A percentile compares a stretch with the other conserved stretches of the same genome.
phyloP scores from a whole-genome alignment of 2,113 vertebrate genomes.

The Lasiurus borealis region DNA sequence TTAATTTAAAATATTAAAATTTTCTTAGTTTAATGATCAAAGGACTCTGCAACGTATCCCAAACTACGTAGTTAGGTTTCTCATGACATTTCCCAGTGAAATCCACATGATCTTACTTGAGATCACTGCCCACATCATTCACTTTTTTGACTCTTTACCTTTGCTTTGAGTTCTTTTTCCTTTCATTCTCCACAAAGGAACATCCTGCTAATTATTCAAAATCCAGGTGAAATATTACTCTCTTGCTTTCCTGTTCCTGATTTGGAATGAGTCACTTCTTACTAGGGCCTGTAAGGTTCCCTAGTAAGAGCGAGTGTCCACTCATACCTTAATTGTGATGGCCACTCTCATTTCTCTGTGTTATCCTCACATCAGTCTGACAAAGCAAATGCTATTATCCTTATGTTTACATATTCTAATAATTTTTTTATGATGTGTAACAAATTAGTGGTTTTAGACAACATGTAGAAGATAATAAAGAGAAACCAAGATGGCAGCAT shows the following conservation, averaged over 20 bases:
- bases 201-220: not conserved
- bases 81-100: not conserved
- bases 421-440: not conserved
- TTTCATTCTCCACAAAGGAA: not conserved
- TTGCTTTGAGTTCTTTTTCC: not conserved
- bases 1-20: conserved; percentile 22
- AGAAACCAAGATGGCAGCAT: too few relatives aligned
- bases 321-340: not conserved
- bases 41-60: not conserved
- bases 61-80: not conserved
- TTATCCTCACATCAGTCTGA: not conserved
- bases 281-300: not conserved
- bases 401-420: not conserved
- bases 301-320: too few relatives aligned
- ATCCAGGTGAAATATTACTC: not conserved
- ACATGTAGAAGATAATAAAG: too few relatives aligned
- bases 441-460: not conserved
- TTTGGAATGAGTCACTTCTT: not conserved
- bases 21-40: not conserved
- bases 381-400: not conserved
- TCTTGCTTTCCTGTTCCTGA: not conserved
- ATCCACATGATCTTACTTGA: not conserved
- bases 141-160: not conserved
- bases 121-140: not conserved
- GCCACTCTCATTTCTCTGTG: not conserved